Base-by-base conservation (phyloP, 1,140 invertebrate genomes). In the Hyles vespertilio region DNA sequence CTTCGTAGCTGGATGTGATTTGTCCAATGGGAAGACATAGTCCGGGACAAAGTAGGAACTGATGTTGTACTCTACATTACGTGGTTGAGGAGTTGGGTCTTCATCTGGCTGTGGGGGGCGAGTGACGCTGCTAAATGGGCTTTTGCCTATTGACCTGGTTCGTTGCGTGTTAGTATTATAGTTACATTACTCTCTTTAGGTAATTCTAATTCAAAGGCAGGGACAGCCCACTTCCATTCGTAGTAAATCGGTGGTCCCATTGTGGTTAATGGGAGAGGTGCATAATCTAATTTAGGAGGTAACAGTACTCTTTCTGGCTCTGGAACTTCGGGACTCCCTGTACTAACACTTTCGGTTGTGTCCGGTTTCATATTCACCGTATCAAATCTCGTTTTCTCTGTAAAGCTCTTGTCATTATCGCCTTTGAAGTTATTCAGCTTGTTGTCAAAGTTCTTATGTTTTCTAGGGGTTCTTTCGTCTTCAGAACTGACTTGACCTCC, bases 201-300 rank as follows among this genome's bases (percentile, higher is more conserved):
- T 44, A 90, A 91, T 63, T 91, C 89, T 9, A 92, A 69, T 36
- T 89, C 91, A 58, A 91, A 89, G 0, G 91, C 90, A 5, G 91
- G 91, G 10, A 91, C 89, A 10, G 91, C 91, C 91, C 91, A 92
- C 69, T 92, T 92, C 91, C 91, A 92, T 68, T 92, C 91, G 56
- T 91, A 92, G 62, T 92, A 92, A 44, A 92, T 91, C 3, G 91
- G 91, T 3, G 91, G 91, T 3, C 91, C 91, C 73, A 91, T 89
- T 2, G 91, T 92, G 12, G 91, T 90, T 33, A 91, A 87, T 46
- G 72, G 66, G 10, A 77, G 59, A 6, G 70, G 65, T 6, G 77
- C 69, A 53, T 72, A 76, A 34, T 89, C 80, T 3, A 43, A 61
- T 61, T 89, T 89, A 0, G 89, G 89, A 2, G 87, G 89, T 5